Percentiles rank a stretch among this genome's conserved stretches.
These are phyloP conservation scores for Rhopilema esculentum DNA, from an alignment of 30 jellyfish, hydroid and myxozoan genomes.

Conservation along the genomic window DNA sequence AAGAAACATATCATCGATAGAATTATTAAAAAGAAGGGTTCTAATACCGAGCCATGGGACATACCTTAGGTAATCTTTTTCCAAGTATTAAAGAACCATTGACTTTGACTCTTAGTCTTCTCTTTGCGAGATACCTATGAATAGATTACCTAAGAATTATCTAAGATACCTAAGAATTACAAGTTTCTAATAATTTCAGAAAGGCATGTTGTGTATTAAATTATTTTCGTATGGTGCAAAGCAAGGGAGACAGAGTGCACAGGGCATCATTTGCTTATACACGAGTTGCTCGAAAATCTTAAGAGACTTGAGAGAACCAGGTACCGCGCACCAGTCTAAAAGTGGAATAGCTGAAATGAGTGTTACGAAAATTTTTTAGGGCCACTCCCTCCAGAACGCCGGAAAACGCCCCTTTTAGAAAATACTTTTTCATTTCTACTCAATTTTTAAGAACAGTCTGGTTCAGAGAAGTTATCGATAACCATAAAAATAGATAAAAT, in stretches of 20 bases:
- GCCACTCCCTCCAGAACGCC: no score
- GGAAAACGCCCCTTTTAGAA: no score
- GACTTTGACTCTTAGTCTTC: constrained; percentile 18
- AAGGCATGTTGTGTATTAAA: neutral
- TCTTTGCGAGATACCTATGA: constrained; percentile 28
- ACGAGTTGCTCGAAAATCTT: constrained; percentile 1
- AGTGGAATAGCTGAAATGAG: no score
- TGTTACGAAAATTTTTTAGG: no score
- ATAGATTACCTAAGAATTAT: constrained; percentile 12
- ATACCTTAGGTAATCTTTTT: constrained; percentile 34
- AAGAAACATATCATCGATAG: neutral
- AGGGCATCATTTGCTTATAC: constrained; percentile 10
- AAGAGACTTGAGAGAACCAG: no score
- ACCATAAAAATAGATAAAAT: no score
- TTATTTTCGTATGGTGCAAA: neutral
- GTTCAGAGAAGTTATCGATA: no score
- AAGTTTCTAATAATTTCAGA: neutral
- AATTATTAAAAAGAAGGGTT: constrained; percentile 6
- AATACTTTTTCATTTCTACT: no score
- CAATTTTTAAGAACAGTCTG: no score
- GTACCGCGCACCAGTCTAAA: no score
- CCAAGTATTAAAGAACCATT: constrained; percentile 33
- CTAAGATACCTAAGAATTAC: neutral
- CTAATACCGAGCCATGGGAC: constrained; percentile 11
- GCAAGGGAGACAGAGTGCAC: constrained; percentile 17